These are phyloP conservation scores for Drosophila kepulauana DNA, from an alignment of 1,140 invertebrate species.

Conservation along the genomic window DNA sequence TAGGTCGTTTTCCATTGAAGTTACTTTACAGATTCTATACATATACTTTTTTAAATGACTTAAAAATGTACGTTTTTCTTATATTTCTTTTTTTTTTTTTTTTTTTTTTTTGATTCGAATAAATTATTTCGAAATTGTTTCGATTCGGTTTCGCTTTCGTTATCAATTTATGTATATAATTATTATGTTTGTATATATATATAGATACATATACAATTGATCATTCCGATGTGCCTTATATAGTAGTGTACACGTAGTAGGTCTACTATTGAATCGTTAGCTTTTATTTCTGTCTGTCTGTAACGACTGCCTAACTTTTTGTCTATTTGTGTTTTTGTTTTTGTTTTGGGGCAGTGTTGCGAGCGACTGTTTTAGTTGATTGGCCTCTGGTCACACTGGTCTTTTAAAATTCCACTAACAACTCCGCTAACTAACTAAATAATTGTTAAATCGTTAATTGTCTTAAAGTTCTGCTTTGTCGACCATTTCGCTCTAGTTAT, in stretches of 20 bases:
- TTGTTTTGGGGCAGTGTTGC: conserved; percentile 35
- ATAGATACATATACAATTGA: conserved; percentile 47
- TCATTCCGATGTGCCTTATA: conserved; percentile 54
- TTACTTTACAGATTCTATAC: conserved; percentile 73
- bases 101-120: conserved; percentile 9
- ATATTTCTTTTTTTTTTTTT: neutral
- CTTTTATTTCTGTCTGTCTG: conserved; percentile 11
- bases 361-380: conserved; percentile 32
- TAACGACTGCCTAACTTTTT: neutral
- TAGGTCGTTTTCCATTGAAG: conserved; percentile 65
- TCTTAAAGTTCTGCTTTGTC: neutral
- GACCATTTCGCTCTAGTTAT: conserved; percentile 8
- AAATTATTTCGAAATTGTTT: conserved; percentile 16
- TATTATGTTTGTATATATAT: conserved; percentile 16
- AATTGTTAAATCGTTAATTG: conserved; percentile 26
- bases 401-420: conserved; percentile 46
- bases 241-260: conserved; percentile 46
- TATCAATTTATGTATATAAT: conserved; percentile 1
- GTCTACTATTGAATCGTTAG: conserved; percentile 42
- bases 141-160: neutral
- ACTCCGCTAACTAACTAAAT: conserved; percentile 41
- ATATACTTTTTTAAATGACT: conserved; percentile 59
- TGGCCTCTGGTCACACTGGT: conserved; percentile 44
- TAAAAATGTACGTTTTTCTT: conserved; percentile 31
- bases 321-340: neutral